A percentile compares a stretch with the other conserved stretches of the same genome.
Conservation (phyloP, 1,140 invertebrate species). For the Nomia melanderi region DNA sequence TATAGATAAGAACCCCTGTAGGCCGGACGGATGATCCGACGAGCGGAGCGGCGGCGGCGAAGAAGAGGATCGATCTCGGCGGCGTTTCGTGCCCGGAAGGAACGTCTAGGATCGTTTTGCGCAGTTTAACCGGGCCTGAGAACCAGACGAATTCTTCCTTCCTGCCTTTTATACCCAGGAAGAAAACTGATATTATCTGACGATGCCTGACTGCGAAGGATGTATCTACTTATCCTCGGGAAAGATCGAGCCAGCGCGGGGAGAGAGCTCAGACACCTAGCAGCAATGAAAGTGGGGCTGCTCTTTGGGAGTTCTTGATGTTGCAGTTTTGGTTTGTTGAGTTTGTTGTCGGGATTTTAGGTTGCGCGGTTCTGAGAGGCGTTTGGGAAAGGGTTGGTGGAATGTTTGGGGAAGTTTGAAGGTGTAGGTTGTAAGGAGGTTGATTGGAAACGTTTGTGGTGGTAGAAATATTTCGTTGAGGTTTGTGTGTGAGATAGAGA, state of each 20-base stretch:
- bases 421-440: too few relatives aligned
- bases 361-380: too few relatives aligned
- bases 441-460: too few relatives aligned
- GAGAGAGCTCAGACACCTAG: too few relatives aligned
- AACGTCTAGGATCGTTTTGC: constrained; percentile 64
- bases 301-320: too few relatives aligned
- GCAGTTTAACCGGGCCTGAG: constrained; percentile 64
- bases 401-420: too few relatives aligned
- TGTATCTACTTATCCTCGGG: constrained; percentile 18
- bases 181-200: constrained; percentile 48
- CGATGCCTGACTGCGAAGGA: not conserved
- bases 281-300: too few relatives aligned
- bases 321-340: too few relatives aligned
- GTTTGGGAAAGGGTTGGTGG: too few relatives aligned
- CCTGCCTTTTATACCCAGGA: constrained; percentile 27
- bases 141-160: constrained; percentile 61
- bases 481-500: too few relatives aligned
- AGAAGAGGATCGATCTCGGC: not conserved
- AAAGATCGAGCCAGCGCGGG: not conserved
- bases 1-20: constrained; percentile 64
- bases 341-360: too few relatives aligned
- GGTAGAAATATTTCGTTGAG: too few relatives aligned
- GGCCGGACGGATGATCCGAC: constrained; percentile 27
- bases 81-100: constrained; percentile 61
- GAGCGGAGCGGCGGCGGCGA: not conserved